These are phyloP conservation scores for Lacanobia oleracea DNA, from an alignment of 2,888 invertebrate genomes.

Conservation along the genomic window DNA sequence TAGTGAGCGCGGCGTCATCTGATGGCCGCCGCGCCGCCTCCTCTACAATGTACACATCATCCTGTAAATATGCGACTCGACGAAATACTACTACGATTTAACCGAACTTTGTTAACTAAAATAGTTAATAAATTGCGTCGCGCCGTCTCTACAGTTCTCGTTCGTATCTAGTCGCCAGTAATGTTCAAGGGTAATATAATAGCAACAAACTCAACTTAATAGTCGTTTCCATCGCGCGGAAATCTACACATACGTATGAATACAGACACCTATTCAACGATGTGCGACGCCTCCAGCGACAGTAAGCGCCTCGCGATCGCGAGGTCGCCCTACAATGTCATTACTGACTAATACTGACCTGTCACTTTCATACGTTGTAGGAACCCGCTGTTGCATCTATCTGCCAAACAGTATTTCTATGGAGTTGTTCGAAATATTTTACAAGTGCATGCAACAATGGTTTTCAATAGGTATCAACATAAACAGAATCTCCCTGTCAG, in stretches of 20 bases:
- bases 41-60: slow-evolving; percentile 26
- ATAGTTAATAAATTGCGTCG: background rate
- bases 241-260: background rate
- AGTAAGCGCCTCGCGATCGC: background rate
- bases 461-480: too few relatives aligned
- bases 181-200: too few relatives aligned
- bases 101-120: slow-evolving; percentile 22
- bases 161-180: background rate
- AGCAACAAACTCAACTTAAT: background rate
- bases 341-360: background rate
- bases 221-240: background rate
- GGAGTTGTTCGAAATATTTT: background rate
- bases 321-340: too few relatives aligned
- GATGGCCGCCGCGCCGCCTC: slow-evolving; percentile 24
- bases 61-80: slow-evolving; percentile 31
- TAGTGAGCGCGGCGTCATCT: slow-evolving; percentile 35
- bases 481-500: too few relatives aligned
- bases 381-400: background rate
- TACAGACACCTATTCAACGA: too few relatives aligned
- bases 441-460: background rate
- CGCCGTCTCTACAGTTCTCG: slow-evolving; percentile 11
- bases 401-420: background rate
- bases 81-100: slow-evolving; percentile 30
- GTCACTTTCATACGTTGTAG: background rate
- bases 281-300: background rate